Evolutionary conservation across 2,113 vertebrate genomes (phyloP), one percentile per base, ranked within the genome.

Genomic region (Odobenus rosmarus): DNA sequence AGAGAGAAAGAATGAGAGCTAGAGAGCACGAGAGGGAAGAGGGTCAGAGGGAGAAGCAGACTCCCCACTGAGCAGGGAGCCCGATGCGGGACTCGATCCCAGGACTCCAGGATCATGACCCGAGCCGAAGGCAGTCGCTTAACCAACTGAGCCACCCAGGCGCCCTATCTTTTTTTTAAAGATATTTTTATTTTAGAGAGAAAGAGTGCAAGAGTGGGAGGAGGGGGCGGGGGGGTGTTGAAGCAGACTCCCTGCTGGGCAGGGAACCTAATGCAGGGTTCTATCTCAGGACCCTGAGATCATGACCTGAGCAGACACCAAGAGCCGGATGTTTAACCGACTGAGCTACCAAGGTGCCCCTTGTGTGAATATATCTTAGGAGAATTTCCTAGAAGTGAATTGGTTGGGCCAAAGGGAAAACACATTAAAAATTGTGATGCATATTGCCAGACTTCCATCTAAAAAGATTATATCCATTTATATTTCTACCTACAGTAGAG

Each of bases 381-480:
- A 85, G 46, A 83, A 26, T 57, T 96, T 93, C 81, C 80, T 94
- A 80, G 69, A 84, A 93, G 76, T 67, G 36, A 90, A 31, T 23
- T 84, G 55, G 23, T 51, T 88, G 31, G 24, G 5, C 49, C 31
- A 84, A 94, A 93, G 69, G 46, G 51, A 80, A 93, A 88, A 62
- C 13, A 87, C 21, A 61, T 67, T 77, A 62, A 93, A 90, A 93
- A 55, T 57, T 77, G 74, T 85, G 36, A 87, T 57, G 67, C 39
- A 4, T 80, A 36, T 39, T 94, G 28, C 14, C 79, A 89, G 51
- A 77, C 46, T 95, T 28, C 24, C 83, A 42, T 79, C 33, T 80
- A 67, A 79, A 90, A 96, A 72, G 8, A 74, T 55, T 67, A 81
- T 82, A 93, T 67, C 18, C 33, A 57, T 71, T 93, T 96, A 42